phyloP scores from a whole-genome alignment of 2,888 invertebrate genomes.

The Torymus tubicola region DNA sequence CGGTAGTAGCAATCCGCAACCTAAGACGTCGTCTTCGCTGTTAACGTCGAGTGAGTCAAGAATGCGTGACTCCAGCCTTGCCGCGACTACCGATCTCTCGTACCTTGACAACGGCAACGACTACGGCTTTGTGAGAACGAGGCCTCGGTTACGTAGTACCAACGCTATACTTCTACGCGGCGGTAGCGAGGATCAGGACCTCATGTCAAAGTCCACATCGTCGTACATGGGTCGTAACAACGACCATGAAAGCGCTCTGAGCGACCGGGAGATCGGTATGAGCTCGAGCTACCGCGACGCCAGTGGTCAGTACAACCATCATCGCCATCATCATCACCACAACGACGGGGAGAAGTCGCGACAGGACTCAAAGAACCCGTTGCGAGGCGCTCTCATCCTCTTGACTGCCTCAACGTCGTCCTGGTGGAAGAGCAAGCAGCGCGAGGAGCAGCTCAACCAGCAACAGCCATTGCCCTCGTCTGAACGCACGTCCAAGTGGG shows the following conservation, averaged over 20 bases:
- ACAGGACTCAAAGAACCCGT: constrained; percentile 68
- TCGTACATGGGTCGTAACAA: constrained; percentile 17
- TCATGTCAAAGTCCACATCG: constrained; percentile 46
- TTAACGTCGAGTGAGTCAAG: neutral
- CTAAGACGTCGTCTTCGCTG: constrained; percentile 4
- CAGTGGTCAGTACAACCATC: constrained; percentile 29
- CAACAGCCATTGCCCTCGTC: constrained; percentile 1
- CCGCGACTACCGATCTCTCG: constrained; percentile 53
- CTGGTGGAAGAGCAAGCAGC: constrained; percentile 74
- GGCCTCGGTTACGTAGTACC: constrained; percentile 71
- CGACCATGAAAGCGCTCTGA: constrained; percentile 66
- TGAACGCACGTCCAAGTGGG: constrained; percentile 61
- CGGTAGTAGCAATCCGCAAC: neutral
- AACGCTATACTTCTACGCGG: constrained; percentile 68
- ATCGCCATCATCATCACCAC: constrained; percentile 4
- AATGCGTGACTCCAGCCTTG: constrained; percentile 45
- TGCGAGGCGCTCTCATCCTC: constrained; percentile 71
- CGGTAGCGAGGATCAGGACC: constrained; percentile 63
- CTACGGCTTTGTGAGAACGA: constrained; percentile 72
- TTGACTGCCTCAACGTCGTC: constrained; percentile 73
- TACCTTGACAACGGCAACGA: constrained; percentile 66
- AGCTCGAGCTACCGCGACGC: constrained; percentile 62
- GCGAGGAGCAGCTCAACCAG: constrained; percentile 66
- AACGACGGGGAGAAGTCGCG: constrained; percentile 60
- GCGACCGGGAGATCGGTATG: constrained; percentile 64